Evolutionary conservation across 2,888 invertebrate species (phyloP).

Genomic region (Ecliptopera silaceata): DNA sequence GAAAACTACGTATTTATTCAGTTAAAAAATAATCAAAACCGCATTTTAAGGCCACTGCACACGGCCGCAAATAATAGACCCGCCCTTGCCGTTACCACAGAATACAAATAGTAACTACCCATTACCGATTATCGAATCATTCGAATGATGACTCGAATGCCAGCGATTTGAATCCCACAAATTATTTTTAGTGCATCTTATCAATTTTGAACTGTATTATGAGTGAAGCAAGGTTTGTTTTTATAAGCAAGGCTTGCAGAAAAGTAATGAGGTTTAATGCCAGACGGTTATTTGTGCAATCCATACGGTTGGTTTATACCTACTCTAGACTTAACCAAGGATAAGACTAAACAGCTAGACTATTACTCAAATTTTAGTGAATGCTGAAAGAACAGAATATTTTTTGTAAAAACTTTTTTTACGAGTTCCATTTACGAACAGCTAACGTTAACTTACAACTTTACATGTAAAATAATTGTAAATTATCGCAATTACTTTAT

Average conservation of each 20-base stretch:
- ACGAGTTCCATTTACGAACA: no score
- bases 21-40: conserved; percentile 16
- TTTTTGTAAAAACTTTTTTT: no score
- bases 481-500: no score
- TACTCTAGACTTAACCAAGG: conserved; percentile 36
- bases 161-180: conserved; percentile 54
- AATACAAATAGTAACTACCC: conserved; percentile 21
- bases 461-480: no score
- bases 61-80: conserved; percentile 44
- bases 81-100: conserved; percentile 58
- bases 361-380: neutral
- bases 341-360: conserved; percentile 5
- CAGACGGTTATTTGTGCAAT: conserved; percentile 74
- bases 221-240: conserved; percentile 36
- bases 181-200: conserved; percentile 37
- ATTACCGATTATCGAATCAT: conserved; percentile 69
- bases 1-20: neutral
- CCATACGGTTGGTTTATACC: conserved; percentile 76
- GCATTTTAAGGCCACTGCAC: conserved; percentile 60
- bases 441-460: no score
- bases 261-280: conserved; percentile 76
- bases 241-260: conserved; percentile 36
- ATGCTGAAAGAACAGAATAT: no score
- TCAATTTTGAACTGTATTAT: conserved; percentile 41
- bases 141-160: conserved; percentile 58